Conservation (phyloP, 2,888 invertebrate genomes). For the Drosophila ustulata region DNA sequence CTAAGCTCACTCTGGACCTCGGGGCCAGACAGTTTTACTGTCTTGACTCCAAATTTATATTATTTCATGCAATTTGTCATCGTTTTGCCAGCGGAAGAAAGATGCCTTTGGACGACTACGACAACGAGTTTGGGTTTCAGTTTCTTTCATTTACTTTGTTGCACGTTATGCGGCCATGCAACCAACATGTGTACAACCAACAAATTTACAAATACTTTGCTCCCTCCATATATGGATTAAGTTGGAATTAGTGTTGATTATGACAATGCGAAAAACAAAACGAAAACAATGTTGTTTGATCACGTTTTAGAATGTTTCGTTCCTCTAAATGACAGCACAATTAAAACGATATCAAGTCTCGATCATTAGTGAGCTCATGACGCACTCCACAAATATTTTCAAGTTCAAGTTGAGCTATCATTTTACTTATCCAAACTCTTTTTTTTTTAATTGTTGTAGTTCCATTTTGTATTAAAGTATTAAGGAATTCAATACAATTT, state of each 20-base stretch:
- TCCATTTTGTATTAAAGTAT: neutral
- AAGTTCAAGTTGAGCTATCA: constrained; percentile 7
- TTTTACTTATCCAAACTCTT: neutral
- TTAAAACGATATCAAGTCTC: constrained; percentile 54
- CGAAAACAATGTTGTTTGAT: constrained; percentile 30
- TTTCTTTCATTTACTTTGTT: constrained; percentile 65
- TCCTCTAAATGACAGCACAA: constrained; percentile 45
- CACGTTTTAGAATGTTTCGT: constrained; percentile 56
- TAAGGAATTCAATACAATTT: too few species aligned
- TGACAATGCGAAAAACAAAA: constrained; percentile 45
- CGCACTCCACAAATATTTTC: constrained; percentile 5
- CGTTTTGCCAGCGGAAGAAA: constrained; percentile 77
- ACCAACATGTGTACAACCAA: constrained; percentile 21
- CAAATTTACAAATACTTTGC: neutral
- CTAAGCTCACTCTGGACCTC: constrained; percentile 28
- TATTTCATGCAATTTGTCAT: constrained; percentile 81
- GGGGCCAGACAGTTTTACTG: constrained; percentile 81
- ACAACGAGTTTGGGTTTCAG: constrained; percentile 51
- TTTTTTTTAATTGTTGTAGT: too few species aligned
- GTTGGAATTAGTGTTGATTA: constrained; percentile 42
- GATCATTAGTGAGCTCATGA: constrained; percentile 44
- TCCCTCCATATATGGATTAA: constrained; percentile 29
- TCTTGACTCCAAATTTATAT: constrained; percentile 80
- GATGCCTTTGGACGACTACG: constrained; percentile 63
- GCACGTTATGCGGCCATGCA: constrained; percentile 33